Base-by-base conservation (phyloP, 2,797 vertebrate genomes). In the Nannoperca australis region DNA sequence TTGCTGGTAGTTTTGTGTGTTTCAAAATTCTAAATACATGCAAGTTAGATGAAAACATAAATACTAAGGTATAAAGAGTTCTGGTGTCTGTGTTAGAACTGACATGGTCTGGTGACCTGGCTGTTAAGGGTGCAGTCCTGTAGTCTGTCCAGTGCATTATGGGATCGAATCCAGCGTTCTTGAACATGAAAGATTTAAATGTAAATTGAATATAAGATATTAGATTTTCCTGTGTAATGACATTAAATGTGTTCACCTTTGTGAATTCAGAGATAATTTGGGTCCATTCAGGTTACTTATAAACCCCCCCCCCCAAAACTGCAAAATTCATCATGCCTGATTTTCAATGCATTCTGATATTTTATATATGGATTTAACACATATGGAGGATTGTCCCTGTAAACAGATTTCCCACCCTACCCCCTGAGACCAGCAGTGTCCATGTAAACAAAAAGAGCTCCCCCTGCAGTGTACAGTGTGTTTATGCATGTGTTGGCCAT, bases 391-490 rank as follows among this genome's bases (percentile, higher is more conserved):
- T 12, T 70, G 14, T 79, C n/a, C 15, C 27, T 47, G 27, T 55
- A 36, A 66, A 45, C 22, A 69, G 24, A 67, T 74, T 27, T 36
- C 30, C 49, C 47, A 32, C 32, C 32, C 32, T 55, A 70, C 20
- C 47, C 36, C 20, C 58, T 70, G 67, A 55, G 27, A 73, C 18
- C 0, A 32, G 12, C 30, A 56, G 15, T 34, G 47, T 34, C 68
- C 59, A 71, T 59, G 67, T 69, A 49, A 83, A 80, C 34, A 60
- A 65, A 71, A 45, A 82, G 63, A 75, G 83, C 83, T 89, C 88
- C 81, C 86, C 42, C 90, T 91, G 76, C 88, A 89, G 88, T 49
- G 15, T 59, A 36, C 14, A 55, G 11, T 40, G n/a, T 58, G 61
- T 30, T 24, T 2, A 42, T 84, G 53, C 80, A 79, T 36, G 38